Conservation (phyloP, 2,888 invertebrate species). For the Eulithis testata region DNA sequence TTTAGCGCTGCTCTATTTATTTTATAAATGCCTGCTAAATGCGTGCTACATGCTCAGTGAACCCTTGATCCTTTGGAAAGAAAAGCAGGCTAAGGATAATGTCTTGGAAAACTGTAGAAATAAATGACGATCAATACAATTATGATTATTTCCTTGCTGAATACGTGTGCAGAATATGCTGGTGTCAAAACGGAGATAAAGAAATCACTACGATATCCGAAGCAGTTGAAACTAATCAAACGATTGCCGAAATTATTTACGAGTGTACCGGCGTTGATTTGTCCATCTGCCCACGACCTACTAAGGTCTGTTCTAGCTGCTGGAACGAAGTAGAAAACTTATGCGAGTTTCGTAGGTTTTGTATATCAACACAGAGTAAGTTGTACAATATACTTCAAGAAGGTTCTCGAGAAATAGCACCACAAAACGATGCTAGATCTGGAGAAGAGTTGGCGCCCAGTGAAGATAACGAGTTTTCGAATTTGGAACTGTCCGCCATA, state of each 20-base stretch:
- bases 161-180: not conserved
- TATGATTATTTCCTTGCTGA: not conserved
- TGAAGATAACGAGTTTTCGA: conserved; percentile 27
- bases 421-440: not conserved
- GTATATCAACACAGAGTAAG: conserved; percentile 57
- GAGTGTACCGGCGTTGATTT: conserved; percentile 65
- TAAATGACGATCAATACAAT: not conserved
- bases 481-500: conserved; percentile 21
- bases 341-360: conserved; percentile 64
- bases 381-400: conserved; percentile 53
- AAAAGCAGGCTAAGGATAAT: not conserved
- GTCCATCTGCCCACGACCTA: conserved; percentile 47
- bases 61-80: too few relatives aligned
- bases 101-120: not conserved
- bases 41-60: too few relatives aligned
- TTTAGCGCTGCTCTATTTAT: too few relatives aligned
- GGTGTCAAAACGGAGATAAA: not conserved
- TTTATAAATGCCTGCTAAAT: too few relatives aligned
- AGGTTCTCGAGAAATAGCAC: conserved; percentile 7
- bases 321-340: conserved; percentile 59
- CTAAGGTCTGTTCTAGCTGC: conserved; percentile 63
- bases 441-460: not conserved
- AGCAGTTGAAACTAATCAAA: conserved; percentile 1
- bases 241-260: conserved; percentile 57
- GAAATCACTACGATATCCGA: conserved; percentile 1